Evolutionary conservation across 2,113 vertebrate species (phyloP).

Genomic region (Lampris megalopsis): DNA sequence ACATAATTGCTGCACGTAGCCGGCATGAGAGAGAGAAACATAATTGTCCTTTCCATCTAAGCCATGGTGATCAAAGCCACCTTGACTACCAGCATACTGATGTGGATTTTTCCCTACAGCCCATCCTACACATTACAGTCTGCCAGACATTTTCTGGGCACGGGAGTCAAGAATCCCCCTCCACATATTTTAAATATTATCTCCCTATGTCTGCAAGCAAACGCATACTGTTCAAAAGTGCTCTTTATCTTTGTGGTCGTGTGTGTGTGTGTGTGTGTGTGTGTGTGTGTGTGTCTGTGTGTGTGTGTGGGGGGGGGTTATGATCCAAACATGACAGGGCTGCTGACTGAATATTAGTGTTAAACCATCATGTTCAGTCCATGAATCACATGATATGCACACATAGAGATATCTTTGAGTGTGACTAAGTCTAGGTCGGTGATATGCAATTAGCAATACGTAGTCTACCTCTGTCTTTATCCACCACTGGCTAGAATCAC

Average conservation of each 20-base stretch:
- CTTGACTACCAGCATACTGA: constrained; percentile 67
- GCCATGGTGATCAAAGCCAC: constrained; percentile 78
- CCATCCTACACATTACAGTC: constrained; percentile 52
- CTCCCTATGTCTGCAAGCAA: constrained; percentile 3
- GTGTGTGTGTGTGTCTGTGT: not conserved
- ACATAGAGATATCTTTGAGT: not conserved
- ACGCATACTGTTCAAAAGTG: constrained; percentile 19
- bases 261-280: not conserved
- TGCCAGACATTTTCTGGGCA: constrained; percentile 57
- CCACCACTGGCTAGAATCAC: constrained; percentile 28
- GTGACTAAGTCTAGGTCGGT: constrained; percentile 4
- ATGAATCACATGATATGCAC: not conserved
- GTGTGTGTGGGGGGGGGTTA: not conserved
- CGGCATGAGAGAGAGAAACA: constrained; percentile 67
- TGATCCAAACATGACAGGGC: constrained; percentile 15
- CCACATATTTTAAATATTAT: constrained; percentile 25
- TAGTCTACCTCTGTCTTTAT: constrained; percentile 17
- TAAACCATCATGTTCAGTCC: not conserved
- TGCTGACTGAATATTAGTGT: not conserved
- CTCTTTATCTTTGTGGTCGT: constrained; percentile 21
- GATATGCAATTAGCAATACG: constrained; percentile 34
- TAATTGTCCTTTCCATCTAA: constrained; percentile 81
- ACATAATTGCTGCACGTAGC: constrained; percentile 78
- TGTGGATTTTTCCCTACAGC: constrained; percentile 68
- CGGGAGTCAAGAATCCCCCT: constrained; percentile 43